Conservation (phyloP, 1,140 invertebrate genomes). For the Lepidurus apus region DNA sequence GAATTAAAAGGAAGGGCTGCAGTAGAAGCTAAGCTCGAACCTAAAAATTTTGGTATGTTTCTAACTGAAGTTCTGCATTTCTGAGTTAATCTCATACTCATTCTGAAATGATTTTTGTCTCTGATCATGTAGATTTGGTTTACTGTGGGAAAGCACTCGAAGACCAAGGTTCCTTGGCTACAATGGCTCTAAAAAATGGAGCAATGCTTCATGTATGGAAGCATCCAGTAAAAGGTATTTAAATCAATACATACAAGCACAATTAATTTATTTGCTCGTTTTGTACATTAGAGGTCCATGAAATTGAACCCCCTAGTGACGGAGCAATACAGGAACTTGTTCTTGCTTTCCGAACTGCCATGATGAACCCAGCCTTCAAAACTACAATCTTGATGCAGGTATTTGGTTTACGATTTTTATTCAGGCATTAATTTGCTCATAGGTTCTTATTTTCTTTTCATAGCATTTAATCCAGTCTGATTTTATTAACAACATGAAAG, state of each 20-base stretch:
- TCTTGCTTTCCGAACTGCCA: conserved; percentile 35
- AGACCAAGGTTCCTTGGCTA: conserved; percentile 6
- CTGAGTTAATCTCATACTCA: background rate
- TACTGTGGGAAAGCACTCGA: conserved; percentile 23
- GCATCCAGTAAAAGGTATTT: background rate
- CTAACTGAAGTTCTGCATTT: background rate
- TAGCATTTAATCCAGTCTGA: conserved; percentile 40
- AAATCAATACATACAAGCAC: background rate
- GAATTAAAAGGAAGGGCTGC: background rate
- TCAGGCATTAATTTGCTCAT: conserved; percentile 19
- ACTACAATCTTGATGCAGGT: conserved; percentile 29
- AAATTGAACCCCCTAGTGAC: background rate
- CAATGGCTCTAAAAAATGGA: background rate
- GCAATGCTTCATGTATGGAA: background rate
- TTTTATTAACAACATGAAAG: conserved; percentile 41
- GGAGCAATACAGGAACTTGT: conserved; percentile 34
- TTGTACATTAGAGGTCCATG: background rate
- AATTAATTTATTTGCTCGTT: background rate
- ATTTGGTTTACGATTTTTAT: background rate
- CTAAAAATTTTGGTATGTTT: background rate
- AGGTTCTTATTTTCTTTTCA: background rate
- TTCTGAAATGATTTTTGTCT: background rate
- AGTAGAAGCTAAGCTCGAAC: background rate
- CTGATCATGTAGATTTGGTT: conserved; percentile 1
- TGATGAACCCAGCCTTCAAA: conserved; percentile 35